Base-by-base conservation (phyloP, 2,113 vertebrate species). In the Microtus pennsylvanicus region DNA sequence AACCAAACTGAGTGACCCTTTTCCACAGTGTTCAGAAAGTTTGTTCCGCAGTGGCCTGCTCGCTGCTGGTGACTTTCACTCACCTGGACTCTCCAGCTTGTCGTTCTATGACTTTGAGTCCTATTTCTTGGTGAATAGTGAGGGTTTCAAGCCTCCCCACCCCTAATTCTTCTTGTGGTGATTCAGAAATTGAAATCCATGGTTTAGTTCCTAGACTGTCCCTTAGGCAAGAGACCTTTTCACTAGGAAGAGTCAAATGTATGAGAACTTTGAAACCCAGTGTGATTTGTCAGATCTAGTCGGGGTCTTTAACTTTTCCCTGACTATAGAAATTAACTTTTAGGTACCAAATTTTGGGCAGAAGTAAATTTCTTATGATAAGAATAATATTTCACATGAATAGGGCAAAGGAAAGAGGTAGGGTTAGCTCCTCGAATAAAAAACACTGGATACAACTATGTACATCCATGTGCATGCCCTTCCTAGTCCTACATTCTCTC, bases 121-220 rank as follows among this genome's bases (percentile, higher is more conserved):
- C 7, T 88, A 33, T 50, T 78, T 94, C 86, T 87, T 89, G 85
- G 26, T 42, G 58, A 90, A 89, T 90, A 89, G 74, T 89, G 24
- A 58, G 67, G 45, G 61, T 89, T 38, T 82, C 12, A 26, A 55
- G 55, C 55, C 55, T 55, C 17, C 55, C 80, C 19, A 42, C 19
- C 42, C 70, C 70, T n/a, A 96, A 75, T 58, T 5, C 61, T 89
- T 90, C 90, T 75, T 70, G 7, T 87, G 69, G 14, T 69, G 76
- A 83, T 63, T 92, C 75, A 96, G 78, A 94, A 74, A 77, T 91
- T 75, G 47, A 87, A 93, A 65, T 96, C 8, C 63, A 14, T 93
- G 81, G 26, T 72, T 93, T 96, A 63, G 87, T 91, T 69, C 50
- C 85, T 14, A 86, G 26, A 63, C 55, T 96, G 78, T 90, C 89